Evolutionary conservation across 2,888 invertebrate species (phyloP).

Genomic region (Ceriagrion tenellum): DNA sequence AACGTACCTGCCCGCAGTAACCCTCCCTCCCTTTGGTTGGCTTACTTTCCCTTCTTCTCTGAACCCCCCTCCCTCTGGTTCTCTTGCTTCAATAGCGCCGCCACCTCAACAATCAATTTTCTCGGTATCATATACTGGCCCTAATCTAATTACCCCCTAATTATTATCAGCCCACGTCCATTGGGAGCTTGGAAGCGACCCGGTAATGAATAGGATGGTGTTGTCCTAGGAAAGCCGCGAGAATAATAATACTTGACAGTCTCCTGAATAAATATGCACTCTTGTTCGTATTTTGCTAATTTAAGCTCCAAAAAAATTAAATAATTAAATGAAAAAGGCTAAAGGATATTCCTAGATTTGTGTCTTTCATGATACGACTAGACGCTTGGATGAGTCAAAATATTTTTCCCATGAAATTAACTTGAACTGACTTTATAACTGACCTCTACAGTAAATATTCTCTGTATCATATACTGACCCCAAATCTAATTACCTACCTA

Average conservation of each 20-base stretch:
- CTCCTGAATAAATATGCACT: no score
- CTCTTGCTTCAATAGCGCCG: background rate
- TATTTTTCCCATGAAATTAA: no score
- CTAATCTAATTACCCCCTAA: no score
- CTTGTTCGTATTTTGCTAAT: no score
- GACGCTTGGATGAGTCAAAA: no score
- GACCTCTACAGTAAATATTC: slow-evolving; percentile 31
- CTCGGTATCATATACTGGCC: background rate
- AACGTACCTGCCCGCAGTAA: background rate
- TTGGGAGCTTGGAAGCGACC: background rate
- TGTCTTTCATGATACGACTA: no score
- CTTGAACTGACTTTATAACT: no score
- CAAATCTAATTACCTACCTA: background rate
- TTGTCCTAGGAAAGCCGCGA: no score
- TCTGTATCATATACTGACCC: background rate
- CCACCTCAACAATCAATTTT: slow-evolving; percentile 45
- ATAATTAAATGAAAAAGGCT: no score
- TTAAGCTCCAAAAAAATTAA: no score
- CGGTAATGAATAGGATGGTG: background rate
- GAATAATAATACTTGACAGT: no score
- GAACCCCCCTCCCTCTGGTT: background rate
- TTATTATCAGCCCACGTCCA: background rate
- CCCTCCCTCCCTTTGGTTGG: background rate
- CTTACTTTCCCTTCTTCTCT: background rate
- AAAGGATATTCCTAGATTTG: no score